These are phyloP conservation scores for Oryzias woworae DNA, from an alignment of 2,113 vertebrate genomes.

Conservation along the genomic window DNA sequence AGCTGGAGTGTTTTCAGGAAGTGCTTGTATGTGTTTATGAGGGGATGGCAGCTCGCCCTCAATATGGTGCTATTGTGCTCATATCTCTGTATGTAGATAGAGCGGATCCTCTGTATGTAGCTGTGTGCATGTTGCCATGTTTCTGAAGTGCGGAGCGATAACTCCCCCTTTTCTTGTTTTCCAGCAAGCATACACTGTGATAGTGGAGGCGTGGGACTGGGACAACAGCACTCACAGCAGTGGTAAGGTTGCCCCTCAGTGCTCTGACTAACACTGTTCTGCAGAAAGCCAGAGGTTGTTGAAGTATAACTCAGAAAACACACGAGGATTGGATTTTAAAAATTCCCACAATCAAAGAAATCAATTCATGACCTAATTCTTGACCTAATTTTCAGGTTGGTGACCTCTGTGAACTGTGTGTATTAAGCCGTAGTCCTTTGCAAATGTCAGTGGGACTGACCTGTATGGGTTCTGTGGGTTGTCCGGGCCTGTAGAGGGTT, in stretches of 20 bases:
- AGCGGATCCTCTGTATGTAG: conserved; percentile 10
- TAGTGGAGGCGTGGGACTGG: conserved; percentile 93
- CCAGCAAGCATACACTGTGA: conserved; percentile 90
- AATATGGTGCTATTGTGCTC: conserved; percentile 6
- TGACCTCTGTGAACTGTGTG: no score
- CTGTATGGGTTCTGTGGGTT: no score
- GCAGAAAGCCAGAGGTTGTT: background rate
- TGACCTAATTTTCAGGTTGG: no score
- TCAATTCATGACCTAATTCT: no score
- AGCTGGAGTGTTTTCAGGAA: background rate
- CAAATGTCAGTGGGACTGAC: no score
- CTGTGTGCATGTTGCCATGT: conserved; percentile 12
- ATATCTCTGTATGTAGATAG: conserved; percentile 36
- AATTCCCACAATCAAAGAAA: no score
- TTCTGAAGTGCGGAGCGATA: conserved; percentile 30
- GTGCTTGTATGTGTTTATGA: conserved; percentile 17
- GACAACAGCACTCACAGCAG: conserved; percentile 85
- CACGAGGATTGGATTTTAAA: no score
- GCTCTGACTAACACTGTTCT: background rate
- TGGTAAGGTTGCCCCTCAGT: conserved; percentile 78
- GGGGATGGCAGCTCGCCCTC: conserved; percentile 7
- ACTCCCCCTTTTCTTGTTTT: conserved; percentile 57
- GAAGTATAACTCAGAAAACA: no score
- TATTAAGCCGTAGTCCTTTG: no score
- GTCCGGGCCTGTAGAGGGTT: no score